phyloP scores from a whole-genome alignment of 2,113 vertebrate species.

The Monarcha castaneiventris region DNA sequence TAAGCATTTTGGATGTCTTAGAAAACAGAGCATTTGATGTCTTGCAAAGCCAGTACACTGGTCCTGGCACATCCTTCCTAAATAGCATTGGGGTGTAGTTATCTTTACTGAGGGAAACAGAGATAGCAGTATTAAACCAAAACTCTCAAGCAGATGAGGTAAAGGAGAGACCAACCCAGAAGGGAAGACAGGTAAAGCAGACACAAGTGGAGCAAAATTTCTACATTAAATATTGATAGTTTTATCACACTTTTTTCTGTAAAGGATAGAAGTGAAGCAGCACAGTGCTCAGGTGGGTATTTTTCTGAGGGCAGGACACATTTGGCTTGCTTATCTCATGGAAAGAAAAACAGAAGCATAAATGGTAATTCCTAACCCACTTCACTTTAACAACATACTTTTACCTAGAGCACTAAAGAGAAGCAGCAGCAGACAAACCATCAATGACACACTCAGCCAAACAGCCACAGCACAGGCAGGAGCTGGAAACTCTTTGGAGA shows the following conservation, averaged over 20 bases:
- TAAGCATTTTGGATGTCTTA: not conserved
- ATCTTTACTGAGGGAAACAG: not conserved
- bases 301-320: not conserved
- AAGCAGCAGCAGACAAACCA: not conserved
- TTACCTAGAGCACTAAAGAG: not conserved
- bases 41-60: not conserved
- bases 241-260: not conserved
- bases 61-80: not conserved
- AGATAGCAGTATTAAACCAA: constrained; percentile 11
- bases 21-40: not conserved
- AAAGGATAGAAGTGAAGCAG: not conserved
- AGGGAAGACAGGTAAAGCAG: not conserved
- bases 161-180: not conserved
- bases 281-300: not conserved
- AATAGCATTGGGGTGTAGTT: not conserved
- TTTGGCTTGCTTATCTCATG: not conserved
- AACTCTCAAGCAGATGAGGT: constrained; percentile 24
- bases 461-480: not conserved
- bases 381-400: not conserved
- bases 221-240: not conserved
- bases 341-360: not conserved
- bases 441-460: not conserved
- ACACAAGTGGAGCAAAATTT: not conserved
- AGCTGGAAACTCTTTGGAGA: not conserved
- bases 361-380: not conserved